Evolutionary conservation across 30 jellyfish, hydroid and myxozoan genomes (phyloP), one percentile per base, ranked within the genome.

Genomic region (Cassiopea xamachana): DNA sequence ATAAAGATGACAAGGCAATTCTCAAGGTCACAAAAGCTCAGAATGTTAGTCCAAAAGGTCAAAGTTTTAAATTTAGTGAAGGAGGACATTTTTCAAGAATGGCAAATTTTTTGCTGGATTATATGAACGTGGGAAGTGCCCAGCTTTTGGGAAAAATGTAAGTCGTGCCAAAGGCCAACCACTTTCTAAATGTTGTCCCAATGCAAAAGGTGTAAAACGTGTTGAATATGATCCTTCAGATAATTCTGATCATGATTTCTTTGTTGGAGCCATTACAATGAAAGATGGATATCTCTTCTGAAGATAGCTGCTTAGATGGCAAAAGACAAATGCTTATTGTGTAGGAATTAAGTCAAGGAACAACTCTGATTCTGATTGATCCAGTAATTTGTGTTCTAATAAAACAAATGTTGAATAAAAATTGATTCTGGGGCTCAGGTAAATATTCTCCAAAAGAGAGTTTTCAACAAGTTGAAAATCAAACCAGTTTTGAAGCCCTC

Each of bases 401-500:
- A 86, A 75, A 1, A 87, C 83, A 6, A 45, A 78, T 43, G 80
- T 87, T 49, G 73, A 61, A 46, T 87, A 46, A 86, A 86, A 64
- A 86, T 86, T 86, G 93, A 86, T 70, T 46, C 93, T 2, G 93
- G 93, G 89, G 93, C 93, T 73, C 93, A 86, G 59, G 85, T 49
- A 48, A 84, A 84, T 71, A 72, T 84, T 72, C 76, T 84, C 75
- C 86, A 77, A 68, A 69, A 58, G 90, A 50, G 59, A 48, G 50
- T 73, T n/a, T 48, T 49, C 75, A 73, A 86, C 81, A 86, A 48
- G 47, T 47, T 86, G 64, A 86, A 50, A 50, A 46, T 49, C 64
- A 81, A 55, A n/a, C 93, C 93, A 51, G 4, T 27, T 18, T 81
- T 75, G 48, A 84, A 84, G 76, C 79, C 81, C 58, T 48, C 90